These are phyloP conservation scores for Lordiphosa andalusiaca DNA, from an alignment of 2,888 invertebrate species.

Conservation along the genomic window DNA sequence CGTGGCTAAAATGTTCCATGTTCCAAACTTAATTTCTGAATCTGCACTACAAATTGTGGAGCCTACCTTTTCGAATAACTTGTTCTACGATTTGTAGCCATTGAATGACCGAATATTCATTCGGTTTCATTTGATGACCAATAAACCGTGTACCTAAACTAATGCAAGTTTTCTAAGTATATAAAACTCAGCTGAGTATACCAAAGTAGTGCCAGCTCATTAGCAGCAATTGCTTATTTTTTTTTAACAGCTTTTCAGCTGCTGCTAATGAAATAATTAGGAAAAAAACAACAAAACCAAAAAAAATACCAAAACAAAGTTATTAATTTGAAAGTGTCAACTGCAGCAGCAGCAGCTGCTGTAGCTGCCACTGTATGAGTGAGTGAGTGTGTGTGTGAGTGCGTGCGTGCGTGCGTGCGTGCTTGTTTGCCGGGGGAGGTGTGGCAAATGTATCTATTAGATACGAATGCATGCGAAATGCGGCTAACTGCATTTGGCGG, in stretches of 20 bases:
- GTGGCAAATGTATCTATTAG: constrained; percentile 52
- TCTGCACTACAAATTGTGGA: no score
- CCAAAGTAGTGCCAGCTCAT: background rate
- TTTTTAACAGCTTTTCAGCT: background rate
- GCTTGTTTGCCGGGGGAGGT: constrained; percentile 19
- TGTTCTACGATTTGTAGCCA: no score
- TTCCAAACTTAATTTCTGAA: no score
- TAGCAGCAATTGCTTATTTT: constrained; percentile 5
- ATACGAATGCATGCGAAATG: constrained; percentile 51
- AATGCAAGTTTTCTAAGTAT: no score
- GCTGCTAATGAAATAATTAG: constrained; percentile 41
- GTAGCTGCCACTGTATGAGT: no score
- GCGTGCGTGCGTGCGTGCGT: constrained; percentile 35
- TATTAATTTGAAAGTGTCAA: constrained; percentile 32
- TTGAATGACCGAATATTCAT: no score
- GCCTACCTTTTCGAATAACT: no score
- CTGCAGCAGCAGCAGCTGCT: constrained; percentile 22
- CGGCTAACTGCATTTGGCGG: constrained; percentile 64
- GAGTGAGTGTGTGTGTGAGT: constrained; percentile 27
- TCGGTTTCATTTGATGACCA: no score
- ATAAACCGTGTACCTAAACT: no score
- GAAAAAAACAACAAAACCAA: constrained; percentile 21
- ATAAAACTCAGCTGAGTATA: no score
- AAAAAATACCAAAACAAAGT: constrained; percentile 12
- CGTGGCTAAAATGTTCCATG: no score